Base-by-base conservation (phyloP, 2,113 vertebrate genomes). In the Bettongia penicillata region DNA sequence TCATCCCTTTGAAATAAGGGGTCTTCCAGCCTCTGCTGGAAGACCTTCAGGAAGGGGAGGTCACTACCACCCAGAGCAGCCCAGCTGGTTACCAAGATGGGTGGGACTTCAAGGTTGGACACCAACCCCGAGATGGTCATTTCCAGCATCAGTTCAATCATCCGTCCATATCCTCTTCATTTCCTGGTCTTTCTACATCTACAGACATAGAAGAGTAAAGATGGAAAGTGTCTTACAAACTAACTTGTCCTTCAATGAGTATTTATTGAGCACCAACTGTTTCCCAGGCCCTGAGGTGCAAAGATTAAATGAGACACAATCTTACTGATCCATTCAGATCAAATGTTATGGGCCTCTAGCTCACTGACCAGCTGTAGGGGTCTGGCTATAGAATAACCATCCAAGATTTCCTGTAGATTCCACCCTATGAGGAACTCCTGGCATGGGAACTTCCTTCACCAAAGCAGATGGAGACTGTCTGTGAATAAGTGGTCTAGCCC, bases 1-100 rank as follows among this genome's bases (percentile, higher is more conserved):
- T 94, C 28, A 57, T 91, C 91, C 96, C 96, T 98, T 95, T 97
- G 96, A 51, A 95, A 1, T 26, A 61, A 61, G 8, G 8, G 55
- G 55, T 31, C 55, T 3, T 28, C 28, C 8, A 25, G 53, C 25
- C 25, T 25, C 53, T 55, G 24, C 53, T 31, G 28, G 26, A 11
- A 28, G 55, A 57, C 55, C 55, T 28, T 5, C 55, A 10, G 37
- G 22, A 57, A 84, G 55, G 3, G 55, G 28, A 11, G 25, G 26
- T 57, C 55, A 28, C 55, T 24, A 53, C 53, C 53, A 53, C 5
- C 53, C 26, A 57, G 26, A 26, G 14, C 51, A 51, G 51, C 26
- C 55, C 26, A 61, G 28, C 2, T 31, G 55, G 26, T 61, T 26
- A 28, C 8, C 55, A 61, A 61, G 26, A 61, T 14, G 8, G 26